phyloP scores from a whole-genome alignment of 2,888 invertebrate genomes.

The Ethmia dodecea region DNA sequence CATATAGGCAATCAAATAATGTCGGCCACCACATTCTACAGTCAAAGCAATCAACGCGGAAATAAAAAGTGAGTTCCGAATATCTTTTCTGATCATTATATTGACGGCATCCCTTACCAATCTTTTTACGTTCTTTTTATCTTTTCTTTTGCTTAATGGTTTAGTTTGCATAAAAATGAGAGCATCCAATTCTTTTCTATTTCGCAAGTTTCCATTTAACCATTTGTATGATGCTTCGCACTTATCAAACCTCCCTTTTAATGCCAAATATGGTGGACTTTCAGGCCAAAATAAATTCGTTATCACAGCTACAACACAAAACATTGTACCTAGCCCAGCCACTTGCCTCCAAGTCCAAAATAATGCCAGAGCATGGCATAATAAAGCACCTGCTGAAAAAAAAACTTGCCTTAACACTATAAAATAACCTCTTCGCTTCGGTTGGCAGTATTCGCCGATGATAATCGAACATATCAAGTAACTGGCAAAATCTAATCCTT shows the following conservation, averaged over 20 bases:
- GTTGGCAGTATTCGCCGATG: slow-evolving; percentile 30
- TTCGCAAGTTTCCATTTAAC: slow-evolving; percentile 27
- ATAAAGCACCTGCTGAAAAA: slow-evolving; percentile 25
- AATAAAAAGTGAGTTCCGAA: slow-evolving; percentile 30
- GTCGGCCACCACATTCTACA: slow-evolving; percentile 33
- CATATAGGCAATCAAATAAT: slow-evolving; percentile 32
- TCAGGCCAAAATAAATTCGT: slow-evolving; percentile 37
- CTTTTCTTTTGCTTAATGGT: slow-evolving; percentile 5
- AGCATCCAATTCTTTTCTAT: slow-evolving; percentile 26
- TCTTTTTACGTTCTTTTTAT: background rate
- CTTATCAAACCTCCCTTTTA: slow-evolving; percentile 33
- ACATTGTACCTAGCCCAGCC: slow-evolving; percentile 19
- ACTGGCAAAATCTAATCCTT: slow-evolving; percentile 26
- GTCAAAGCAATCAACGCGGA: slow-evolving; percentile 25
- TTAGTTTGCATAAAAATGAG: slow-evolving; percentile 23
- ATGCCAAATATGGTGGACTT: slow-evolving; percentile 36
- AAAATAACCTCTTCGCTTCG: slow-evolving; percentile 35
- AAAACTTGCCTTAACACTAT: slow-evolving; percentile 27
- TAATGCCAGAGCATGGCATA: slow-evolving; percentile 31
- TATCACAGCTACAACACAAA: slow-evolving; percentile 19
- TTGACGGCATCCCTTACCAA: background rate
- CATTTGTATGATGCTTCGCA: slow-evolving; percentile 31
- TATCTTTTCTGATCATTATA: slow-evolving; percentile 19
- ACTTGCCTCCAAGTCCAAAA: slow-evolving; percentile 36
- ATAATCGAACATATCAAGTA: slow-evolving; percentile 23